Evolutionary conservation across 2,113 vertebrate genomes (phyloP).

Genomic region (Xenopus laevis): DNA sequence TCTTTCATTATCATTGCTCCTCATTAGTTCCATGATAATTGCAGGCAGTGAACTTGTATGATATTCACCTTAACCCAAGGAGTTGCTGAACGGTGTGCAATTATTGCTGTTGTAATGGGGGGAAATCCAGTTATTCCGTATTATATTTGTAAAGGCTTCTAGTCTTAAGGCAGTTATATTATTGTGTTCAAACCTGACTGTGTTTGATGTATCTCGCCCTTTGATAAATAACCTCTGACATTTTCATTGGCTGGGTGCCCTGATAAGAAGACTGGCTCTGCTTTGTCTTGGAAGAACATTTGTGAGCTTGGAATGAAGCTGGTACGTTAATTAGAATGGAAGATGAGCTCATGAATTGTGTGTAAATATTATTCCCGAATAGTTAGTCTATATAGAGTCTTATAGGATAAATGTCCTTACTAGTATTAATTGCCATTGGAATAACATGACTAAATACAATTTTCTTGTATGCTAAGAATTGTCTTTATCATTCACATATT

Average conservation of each 20-base stretch:
- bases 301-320: neutral
- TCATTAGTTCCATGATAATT: no score
- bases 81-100: no score
- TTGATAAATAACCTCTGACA: conserved; percentile 15
- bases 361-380: neutral
- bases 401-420: neutral
- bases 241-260: neutral
- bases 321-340: neutral
- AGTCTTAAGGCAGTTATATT: no score
- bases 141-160: no score
- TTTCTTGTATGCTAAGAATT: neutral
- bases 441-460: neutral
- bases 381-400: neutral
- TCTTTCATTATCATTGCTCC: no score
- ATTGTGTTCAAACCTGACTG: neutral
- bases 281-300: conserved; percentile 3
- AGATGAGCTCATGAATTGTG: neutral
- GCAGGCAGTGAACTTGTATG: no score
- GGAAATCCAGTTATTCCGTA: no score
- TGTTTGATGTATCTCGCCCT: neutral
- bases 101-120: no score
- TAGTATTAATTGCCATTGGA: neutral
- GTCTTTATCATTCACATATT: no score
- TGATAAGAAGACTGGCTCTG: neutral
- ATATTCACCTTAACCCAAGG: no score